Evolutionary conservation across 2,113 vertebrate genomes (phyloP).

Genomic region (Lepus americanus): DNA sequence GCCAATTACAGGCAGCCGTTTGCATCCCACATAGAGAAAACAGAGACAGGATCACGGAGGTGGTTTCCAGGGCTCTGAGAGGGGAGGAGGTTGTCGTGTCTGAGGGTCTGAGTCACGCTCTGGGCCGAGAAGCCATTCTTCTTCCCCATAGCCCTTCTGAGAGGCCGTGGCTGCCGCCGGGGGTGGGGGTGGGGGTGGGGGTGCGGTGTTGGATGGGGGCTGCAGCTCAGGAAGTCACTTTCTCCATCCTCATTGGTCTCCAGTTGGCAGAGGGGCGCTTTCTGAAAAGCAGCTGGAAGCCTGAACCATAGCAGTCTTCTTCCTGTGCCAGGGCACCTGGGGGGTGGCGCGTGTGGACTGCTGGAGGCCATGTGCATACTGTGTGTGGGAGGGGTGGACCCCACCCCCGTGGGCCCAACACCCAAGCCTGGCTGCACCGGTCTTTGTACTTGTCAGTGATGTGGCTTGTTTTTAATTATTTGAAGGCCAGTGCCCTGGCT

Average conservation of each 20-base stretch:
- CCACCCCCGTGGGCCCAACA: not conserved
- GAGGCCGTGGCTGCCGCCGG: too few species aligned
- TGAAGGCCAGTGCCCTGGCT: too few species aligned
- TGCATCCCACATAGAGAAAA: not conserved
- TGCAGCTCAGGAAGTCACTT: not conserved
- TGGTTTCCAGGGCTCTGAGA: not conserved
- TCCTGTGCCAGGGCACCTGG: not conserved
- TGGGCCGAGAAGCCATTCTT: not conserved
- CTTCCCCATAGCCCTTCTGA: too few species aligned
- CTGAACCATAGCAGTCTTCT: not conserved
- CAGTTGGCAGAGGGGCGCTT: not conserved
- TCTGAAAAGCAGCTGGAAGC: not conserved
- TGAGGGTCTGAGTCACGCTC: not conserved
- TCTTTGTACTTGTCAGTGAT: not conserved
- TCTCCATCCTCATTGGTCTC: not conserved
- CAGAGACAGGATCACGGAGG: not conserved
- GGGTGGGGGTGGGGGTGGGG: too few species aligned
- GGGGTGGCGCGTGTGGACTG: not conserved
- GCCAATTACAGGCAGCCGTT: too few species aligned
- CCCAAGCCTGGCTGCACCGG: not conserved
- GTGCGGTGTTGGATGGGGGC: too few species aligned
- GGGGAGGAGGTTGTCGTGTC: not conserved
- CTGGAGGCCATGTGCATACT: rapidly evolving
- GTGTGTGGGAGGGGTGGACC: too few species aligned
- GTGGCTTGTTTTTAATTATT: too few species aligned